Percentiles rank a stretch among this genome's conserved stretches.
These are phyloP conservation scores for Atethmia centrago DNA, from an alignment of 2,888 invertebrate species.

Conservation along the genomic window DNA sequence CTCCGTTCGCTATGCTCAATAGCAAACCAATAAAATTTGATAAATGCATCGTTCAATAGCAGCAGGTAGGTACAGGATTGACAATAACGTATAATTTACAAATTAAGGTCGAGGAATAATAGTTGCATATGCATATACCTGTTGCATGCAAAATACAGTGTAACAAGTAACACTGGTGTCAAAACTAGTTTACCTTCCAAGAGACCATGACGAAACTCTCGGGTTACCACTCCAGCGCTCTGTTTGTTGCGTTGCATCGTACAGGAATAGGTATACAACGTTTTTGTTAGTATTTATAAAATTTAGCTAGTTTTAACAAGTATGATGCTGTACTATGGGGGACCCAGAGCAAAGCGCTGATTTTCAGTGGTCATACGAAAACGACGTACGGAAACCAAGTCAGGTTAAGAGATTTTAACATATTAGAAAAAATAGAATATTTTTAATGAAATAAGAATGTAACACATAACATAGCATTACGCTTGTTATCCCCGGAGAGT, in stretches of 20 bases:
- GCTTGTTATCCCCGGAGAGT: too few relatives aligned
- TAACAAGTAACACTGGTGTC: slow-evolving; percentile 52
- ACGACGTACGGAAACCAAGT: too few relatives aligned
- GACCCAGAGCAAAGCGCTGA: too few relatives aligned
- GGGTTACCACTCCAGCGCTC: slow-evolving; percentile 62
- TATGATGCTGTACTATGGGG: too few relatives aligned
- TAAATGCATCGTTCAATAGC: background rate
- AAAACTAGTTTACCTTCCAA: slow-evolving; percentile 74
- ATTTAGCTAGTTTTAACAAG: too few relatives aligned
- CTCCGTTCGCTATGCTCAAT: background rate
- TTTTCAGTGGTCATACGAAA: too few relatives aligned
- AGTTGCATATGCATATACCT: slow-evolving; percentile 9
- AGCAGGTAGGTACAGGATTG: background rate
- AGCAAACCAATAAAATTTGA: background rate
- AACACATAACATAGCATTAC: too few relatives aligned
- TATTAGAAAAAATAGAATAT: too few relatives aligned
- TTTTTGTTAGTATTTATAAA: rapidly evolving
- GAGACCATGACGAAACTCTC: slow-evolving; percentile 72
- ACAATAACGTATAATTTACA: slow-evolving; percentile 15
- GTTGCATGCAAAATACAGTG: slow-evolving; percentile 40
- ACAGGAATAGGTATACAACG: slow-evolving; percentile 2
- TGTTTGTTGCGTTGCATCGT: slow-evolving; percentile 45
- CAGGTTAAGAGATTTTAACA: too few relatives aligned
- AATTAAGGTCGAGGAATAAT: slow-evolving; percentile 35
- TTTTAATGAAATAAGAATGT: too few relatives aligned